phyloP scores from a whole-genome alignment of 2,888 invertebrate species.

The Neocrepidodera transversa region DNA sequence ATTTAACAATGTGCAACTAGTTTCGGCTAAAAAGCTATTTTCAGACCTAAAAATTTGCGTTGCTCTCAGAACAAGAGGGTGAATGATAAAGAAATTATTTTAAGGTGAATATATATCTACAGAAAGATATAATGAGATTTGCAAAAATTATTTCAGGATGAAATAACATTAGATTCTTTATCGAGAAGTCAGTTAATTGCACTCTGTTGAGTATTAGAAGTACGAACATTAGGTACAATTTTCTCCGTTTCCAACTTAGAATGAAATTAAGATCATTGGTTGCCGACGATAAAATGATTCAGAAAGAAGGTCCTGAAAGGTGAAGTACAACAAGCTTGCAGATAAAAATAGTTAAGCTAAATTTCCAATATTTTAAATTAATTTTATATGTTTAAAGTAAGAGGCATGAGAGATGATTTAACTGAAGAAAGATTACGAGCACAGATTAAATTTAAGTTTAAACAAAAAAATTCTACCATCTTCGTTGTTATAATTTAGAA shows the following conservation, averaged over 20 bases:
- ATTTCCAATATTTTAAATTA: no score
- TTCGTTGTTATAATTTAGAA: conserved; percentile 88
- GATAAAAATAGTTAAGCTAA: no score
- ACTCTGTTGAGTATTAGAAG: conserved; percentile 89
- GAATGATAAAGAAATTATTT: no score
- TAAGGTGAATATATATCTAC: conserved; percentile 80
- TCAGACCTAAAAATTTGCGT: no score
- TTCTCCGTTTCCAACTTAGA: conserved; percentile 89
- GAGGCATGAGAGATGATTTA: conserved; percentile 98
- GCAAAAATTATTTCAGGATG: conserved; percentile 97
- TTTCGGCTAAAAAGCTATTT: no score
- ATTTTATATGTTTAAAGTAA: conserved; percentile 64
- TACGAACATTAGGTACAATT: conserved; percentile 86
- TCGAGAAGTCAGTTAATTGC: conserved; percentile 89
- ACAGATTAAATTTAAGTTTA: conserved; percentile 93
- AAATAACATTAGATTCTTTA: conserved; percentile 95
- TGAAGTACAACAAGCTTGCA: conserved; percentile 94
- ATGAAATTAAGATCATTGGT: conserved; percentile 91
- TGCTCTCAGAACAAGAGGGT: no score
- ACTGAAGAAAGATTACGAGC: conserved; percentile 81
- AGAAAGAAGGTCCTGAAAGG: conserved; percentile 92
- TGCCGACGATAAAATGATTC: conserved; percentile 96
- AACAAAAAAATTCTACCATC: conserved; percentile 96
- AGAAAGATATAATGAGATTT: conserved; percentile 94
- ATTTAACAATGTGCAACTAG: no score